Conservation (phyloP, 2,113 vertebrate species). For the Galbula dea region DNA sequence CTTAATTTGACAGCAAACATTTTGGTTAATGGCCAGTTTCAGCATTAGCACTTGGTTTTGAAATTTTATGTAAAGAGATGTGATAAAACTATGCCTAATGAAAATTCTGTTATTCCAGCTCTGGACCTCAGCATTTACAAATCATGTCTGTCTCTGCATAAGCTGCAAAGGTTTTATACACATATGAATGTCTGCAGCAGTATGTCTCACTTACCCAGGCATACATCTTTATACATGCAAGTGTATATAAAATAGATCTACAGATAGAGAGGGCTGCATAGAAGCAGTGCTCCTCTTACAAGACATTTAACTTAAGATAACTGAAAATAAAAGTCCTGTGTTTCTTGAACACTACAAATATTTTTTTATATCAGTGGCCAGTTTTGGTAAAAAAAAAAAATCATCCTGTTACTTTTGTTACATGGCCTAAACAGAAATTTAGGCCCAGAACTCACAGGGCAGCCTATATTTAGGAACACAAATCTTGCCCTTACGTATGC, state of each 20-base stretch:
- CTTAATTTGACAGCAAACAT: constrained; percentile 72
- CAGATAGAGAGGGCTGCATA: background rate
- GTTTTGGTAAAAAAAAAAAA: background rate
- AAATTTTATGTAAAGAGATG: constrained; percentile 57
- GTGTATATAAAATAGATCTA: background rate
- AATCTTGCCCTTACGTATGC: background rate
- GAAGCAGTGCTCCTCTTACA: background rate
- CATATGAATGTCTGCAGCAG: background rate
- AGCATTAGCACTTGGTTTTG: constrained; percentile 66
- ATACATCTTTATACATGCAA: background rate
- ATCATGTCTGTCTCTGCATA: background rate
- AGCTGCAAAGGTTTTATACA: background rate
- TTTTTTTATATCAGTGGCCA: background rate
- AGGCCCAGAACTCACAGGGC: background rate
- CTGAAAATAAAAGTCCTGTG: background rate
- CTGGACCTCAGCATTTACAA: constrained; percentile 54
- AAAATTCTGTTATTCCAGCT: constrained; percentile 44
- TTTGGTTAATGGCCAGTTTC: constrained; percentile 77
- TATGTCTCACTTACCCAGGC: background rate
- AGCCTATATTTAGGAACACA: background rate
- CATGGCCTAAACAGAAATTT: background rate
- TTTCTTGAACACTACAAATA: background rate
- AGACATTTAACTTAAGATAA: background rate
- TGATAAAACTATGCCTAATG: constrained; percentile 58
- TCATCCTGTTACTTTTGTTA: background rate